These are phyloP conservation scores for Rhinopithecus roxellana DNA, from an alignment of 2,113 vertebrate genomes.

Conservation along the genomic window DNA sequence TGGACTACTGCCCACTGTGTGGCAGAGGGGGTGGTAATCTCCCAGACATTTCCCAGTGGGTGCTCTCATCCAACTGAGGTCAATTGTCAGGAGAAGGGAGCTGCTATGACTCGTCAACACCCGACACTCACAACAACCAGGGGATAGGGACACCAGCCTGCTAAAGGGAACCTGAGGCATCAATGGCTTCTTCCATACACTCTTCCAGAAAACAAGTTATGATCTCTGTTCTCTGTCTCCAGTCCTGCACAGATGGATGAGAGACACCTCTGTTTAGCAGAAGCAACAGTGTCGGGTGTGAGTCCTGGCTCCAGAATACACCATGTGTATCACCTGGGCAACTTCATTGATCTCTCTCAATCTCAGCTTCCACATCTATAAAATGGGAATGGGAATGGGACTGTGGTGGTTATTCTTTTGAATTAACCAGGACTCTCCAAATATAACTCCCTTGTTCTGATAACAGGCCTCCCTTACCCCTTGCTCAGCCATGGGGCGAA, in stretches of 20 bases:
- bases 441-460: background rate
- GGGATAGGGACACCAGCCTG: background rate
- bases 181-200: background rate
- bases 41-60: background rate
- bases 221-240: background rate
- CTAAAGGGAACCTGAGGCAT: background rate
- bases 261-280: background rate
- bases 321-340: background rate
- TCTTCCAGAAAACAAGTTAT: background rate
- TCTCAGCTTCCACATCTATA: background rate
- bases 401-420: background rate
- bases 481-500: background rate
- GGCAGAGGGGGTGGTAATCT: background rate
- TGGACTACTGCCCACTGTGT: background rate
- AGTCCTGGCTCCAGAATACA: background rate
- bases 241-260: background rate
- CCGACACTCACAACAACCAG: background rate
- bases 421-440: background rate
- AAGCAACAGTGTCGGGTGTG: background rate
- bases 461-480: background rate
- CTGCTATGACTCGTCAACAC: background rate
- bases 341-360: background rate
- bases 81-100: background rate
- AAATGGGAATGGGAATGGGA: background rate
- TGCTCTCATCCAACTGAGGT: background rate